These are phyloP conservation scores for Charadrius vociferus DNA, from an alignment of 2,113 vertebrate genomes.

Conservation along the genomic window DNA sequence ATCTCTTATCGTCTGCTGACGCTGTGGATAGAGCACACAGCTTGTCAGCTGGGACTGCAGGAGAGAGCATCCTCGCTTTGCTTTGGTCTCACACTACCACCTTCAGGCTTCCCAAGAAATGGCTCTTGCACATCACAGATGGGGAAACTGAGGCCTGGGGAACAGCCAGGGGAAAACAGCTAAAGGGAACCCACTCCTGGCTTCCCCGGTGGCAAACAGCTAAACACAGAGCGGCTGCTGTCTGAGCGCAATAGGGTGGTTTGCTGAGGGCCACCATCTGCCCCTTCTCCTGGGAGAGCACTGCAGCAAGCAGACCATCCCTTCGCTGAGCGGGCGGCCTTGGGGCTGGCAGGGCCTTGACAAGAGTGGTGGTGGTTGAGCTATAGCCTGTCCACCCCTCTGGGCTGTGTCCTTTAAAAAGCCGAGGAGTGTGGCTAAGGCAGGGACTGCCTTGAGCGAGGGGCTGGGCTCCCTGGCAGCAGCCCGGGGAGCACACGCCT, in stretches of 20 bases:
- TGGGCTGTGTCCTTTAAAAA: neutral
- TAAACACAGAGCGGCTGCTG: neutral
- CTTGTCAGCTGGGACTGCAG: neutral
- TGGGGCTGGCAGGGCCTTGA: neutral
- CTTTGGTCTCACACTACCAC: slow-evolving; percentile 47
- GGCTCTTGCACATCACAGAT: neutral
- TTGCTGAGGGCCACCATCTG: neutral
- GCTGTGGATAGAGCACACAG: neutral
- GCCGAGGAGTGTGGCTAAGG: neutral
- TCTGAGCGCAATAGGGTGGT: neutral
- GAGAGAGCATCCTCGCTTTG: neutral
- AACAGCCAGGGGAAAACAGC: neutral
- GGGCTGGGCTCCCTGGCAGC: neutral
- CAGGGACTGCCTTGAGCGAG: neutral
- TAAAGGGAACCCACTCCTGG: neutral
- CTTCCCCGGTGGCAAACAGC: neutral
- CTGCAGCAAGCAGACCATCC: neutral
- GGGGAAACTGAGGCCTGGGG: slow-evolving; percentile 41
- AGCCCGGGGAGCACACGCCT: neutral
- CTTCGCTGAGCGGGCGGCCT: neutral
- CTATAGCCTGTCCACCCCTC: neutral
- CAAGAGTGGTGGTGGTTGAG: rapidly evolving
- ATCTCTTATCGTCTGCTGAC: neutral
- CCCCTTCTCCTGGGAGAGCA: neutral
- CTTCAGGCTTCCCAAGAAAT: slow-evolving; percentile 39